Conservation (phyloP, 2,888 invertebrate genomes). For the Ashinkailepas kermadecensis region DNA sequence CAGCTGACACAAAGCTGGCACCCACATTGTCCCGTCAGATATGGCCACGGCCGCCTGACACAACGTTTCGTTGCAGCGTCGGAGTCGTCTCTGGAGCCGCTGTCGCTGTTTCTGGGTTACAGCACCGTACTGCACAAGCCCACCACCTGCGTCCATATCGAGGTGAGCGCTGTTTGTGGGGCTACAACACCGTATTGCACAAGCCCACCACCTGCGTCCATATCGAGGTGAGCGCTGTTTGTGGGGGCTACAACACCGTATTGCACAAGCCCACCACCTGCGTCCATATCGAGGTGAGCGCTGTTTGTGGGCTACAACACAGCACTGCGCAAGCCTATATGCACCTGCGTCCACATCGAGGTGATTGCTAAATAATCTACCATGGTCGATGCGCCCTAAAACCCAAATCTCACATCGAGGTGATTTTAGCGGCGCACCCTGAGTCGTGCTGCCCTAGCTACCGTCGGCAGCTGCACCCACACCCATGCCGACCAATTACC, state of each 20-base stretch:
- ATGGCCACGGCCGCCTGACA: no score
- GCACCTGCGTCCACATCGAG: not conserved
- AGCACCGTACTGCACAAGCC: not conserved
- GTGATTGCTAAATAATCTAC: not conserved
- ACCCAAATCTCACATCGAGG: not conserved
- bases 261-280: conserved; percentile 11
- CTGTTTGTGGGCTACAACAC: conserved; percentile 1
- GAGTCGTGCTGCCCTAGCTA: no score
- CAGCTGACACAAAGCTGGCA: no score
- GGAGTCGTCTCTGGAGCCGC: not conserved
- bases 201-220: conserved; percentile 3
- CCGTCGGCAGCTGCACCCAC: no score
- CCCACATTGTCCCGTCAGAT: no score
- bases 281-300: conserved; percentile 1
- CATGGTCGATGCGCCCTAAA: not conserved
- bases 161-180: conserved; percentile 5
- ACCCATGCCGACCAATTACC: no score
- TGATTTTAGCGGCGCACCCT: no score
- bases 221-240: not conserved
- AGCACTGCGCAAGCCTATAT: not conserved
- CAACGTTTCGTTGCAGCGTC: not conserved
- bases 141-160: not conserved
- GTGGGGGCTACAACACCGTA: not conserved
- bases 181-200: not conserved
- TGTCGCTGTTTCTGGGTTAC: not conserved